phyloP scores from a whole-genome alignment of 2,888 invertebrate genomes.

The Blastobasis adustella region DNA sequence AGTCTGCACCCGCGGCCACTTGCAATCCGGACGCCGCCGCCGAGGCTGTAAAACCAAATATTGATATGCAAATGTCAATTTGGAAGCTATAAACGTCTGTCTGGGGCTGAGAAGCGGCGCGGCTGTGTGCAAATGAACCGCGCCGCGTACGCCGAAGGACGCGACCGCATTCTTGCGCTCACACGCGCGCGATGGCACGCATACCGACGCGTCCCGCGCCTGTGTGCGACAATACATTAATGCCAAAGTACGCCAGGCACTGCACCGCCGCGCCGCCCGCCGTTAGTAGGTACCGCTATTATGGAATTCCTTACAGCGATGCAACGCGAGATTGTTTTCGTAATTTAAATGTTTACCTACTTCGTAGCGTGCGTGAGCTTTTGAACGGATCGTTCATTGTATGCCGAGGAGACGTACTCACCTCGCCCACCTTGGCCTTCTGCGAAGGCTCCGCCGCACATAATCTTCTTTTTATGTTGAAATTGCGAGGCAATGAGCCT shows the following conservation, averaged over 20 bases:
- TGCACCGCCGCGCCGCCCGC: conserved; percentile 23
- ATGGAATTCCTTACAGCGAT: conserved; percentile 53
- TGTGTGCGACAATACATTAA: conserved; percentile 32
- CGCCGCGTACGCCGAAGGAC: conserved; percentile 69
- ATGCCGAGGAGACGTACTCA: no score
- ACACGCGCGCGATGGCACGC: conserved; percentile 59
- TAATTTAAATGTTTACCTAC: conserved; percentile 5
- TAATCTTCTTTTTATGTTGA: no score
- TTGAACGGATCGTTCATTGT: background rate
- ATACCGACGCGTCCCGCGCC: conserved; percentile 52
- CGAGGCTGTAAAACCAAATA: conserved; percentile 20
- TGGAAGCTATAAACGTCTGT: conserved; percentile 54
- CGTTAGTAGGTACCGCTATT: conserved; percentile 35
- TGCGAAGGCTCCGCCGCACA: no score
- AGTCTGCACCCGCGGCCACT: no score
- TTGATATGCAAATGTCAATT: conserved; percentile 49
- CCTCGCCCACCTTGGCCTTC: no score
- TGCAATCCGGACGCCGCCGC: background rate
- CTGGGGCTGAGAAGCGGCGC: conserved; percentile 36
- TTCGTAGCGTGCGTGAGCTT: conserved; percentile 6
- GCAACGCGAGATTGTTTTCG: conserved; percentile 40
- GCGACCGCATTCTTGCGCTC: conserved; percentile 65
- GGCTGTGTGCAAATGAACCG: conserved; percentile 69
- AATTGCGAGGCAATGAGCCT: no score
- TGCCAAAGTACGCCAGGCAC: conserved; percentile 48